Conservation (phyloP, 2,113 vertebrate genomes). For the Circaetus gallicus region DNA sequence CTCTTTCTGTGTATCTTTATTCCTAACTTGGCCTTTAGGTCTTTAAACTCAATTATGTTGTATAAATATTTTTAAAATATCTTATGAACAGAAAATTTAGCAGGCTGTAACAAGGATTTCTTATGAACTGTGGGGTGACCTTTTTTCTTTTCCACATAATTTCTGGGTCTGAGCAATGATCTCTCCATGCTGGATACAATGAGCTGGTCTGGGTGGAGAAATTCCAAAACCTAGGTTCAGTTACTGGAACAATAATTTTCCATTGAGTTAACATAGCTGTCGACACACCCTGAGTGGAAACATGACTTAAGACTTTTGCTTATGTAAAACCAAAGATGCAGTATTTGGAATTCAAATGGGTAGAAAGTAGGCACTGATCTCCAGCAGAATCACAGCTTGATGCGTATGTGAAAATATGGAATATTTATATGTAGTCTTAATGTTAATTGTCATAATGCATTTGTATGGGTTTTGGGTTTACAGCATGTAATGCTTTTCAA, state of each 20-base stretch:
- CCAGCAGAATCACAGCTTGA: background rate
- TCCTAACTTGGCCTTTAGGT: background rate
- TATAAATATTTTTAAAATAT: background rate
- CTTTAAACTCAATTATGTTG: background rate
- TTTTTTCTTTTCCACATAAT: background rate
- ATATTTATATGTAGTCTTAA: background rate
- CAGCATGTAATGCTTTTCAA: background rate
- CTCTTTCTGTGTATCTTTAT: background rate
- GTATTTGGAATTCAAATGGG: background rate
- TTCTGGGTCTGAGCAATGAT: background rate
- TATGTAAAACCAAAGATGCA: background rate
- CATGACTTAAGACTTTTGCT: background rate
- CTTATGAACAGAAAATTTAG: background rate
- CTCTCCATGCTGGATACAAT: background rate
- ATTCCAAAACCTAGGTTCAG: background rate
- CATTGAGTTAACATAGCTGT: background rate
- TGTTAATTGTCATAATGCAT: background rate
- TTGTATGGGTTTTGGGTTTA: background rate
- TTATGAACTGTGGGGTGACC: background rate
- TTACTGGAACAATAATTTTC: slow-evolving; percentile 58
- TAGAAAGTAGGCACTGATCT: background rate
- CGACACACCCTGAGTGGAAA: slow-evolving; percentile 36
- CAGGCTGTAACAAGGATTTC: background rate
- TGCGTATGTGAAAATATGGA: background rate
- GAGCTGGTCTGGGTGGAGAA: slow-evolving; percentile 38